Evolutionary conservation across 1,140 invertebrate genomes (phyloP).

Genomic region (Polypedilum vanderplanki): DNA sequence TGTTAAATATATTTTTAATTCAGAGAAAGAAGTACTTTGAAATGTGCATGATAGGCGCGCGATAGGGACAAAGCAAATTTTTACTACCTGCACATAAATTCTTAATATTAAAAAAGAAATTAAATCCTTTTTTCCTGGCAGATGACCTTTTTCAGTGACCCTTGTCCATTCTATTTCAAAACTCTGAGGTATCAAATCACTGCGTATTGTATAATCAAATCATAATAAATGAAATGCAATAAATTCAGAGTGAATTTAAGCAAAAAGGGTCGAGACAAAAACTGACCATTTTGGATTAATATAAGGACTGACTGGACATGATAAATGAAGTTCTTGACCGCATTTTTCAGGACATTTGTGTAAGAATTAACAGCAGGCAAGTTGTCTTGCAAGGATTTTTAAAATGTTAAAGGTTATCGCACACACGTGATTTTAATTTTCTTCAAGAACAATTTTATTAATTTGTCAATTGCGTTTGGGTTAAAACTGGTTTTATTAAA

Average conservation of each 20-base stretch:
- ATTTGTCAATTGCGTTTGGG: constrained; percentile 22
- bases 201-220: constrained; percentile 22
- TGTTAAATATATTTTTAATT: neutral
- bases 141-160: constrained; percentile 17
- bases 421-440: constrained; percentile 18
- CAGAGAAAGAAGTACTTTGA: too few relatives aligned
- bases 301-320: neutral
- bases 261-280: neutral
- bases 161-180: neutral
- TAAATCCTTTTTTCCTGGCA: neutral
- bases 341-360: neutral
- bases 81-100: constrained; percentile 7
- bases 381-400: neutral
- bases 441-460: constrained; percentile 24
- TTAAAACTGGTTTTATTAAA: neutral
- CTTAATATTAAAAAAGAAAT: neutral
- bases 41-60: neutral
- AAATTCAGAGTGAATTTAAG: neutral
- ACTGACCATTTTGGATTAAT: constrained; percentile 6
- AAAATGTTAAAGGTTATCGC: constrained; percentile 27
- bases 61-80: neutral
- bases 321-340: neutral
- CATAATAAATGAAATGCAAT: neutral
- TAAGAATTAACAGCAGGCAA: neutral
- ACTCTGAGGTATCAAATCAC: constrained; percentile 22